Evolutionary conservation across 1,140 invertebrate species (phyloP).

Genomic region (Bombus confusus): DNA sequence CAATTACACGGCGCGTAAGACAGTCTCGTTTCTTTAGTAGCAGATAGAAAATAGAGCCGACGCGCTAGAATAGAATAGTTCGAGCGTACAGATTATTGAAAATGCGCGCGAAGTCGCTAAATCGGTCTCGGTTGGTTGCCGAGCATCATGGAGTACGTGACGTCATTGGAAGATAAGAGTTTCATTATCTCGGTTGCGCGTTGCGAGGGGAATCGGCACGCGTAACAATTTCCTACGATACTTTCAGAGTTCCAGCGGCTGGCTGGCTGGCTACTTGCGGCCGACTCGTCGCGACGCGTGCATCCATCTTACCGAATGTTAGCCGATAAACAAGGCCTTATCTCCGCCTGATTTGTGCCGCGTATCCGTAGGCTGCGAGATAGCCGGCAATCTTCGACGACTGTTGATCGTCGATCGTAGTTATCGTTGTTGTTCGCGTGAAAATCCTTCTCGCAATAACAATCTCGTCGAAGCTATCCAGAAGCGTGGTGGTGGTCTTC

Average conservation of each 20-base stretch:
- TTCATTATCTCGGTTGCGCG: constrained; percentile 44
- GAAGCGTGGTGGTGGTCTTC: not conserved
- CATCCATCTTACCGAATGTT: not conserved
- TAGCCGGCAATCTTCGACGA: too few relatives aligned
- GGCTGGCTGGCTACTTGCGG: constrained; percentile 20
- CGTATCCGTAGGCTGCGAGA: too few relatives aligned
- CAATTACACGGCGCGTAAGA: too few relatives aligned
- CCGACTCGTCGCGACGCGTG: constrained; percentile 27
- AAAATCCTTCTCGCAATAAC: not conserved
- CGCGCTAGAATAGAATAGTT: too few relatives aligned
- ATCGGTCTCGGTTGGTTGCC: constrained; percentile 11
- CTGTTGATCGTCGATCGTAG: too few relatives aligned
- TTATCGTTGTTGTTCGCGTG: not conserved
- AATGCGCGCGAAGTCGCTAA: not conserved
- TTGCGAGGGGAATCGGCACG: constrained; percentile 2
- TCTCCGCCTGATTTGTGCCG: not conserved
- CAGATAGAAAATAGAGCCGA: too few relatives aligned
- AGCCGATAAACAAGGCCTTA: constrained; percentile 9
- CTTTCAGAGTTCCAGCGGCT: not conserved
- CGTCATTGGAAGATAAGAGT: constrained; percentile 46
- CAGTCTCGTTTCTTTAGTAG: too few relatives aligned
- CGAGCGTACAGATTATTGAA: not conserved
- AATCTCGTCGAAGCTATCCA: not conserved
- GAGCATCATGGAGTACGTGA: constrained; percentile 49
- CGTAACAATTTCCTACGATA: constrained; percentile 28